A percentile compares a stretch with the other conserved stretches of the same genome.
Conservation (phyloP, 2,113 vertebrate genomes). For the Sylvilagus bachmani region DNA sequence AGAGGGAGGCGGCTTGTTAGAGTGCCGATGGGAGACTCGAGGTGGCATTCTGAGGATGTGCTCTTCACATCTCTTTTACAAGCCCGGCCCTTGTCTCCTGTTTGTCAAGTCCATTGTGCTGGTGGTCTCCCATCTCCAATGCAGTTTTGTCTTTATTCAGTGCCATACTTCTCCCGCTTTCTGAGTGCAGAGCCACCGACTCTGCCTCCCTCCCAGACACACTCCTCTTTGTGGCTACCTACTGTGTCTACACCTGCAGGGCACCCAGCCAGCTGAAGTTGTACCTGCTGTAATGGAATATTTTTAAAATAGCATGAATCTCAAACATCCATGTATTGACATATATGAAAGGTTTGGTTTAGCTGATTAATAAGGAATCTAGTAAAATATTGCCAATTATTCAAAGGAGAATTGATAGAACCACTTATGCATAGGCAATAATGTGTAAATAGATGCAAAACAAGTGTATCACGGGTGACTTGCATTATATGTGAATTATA, state of each 20-base stretch:
- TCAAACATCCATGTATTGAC: neutral
- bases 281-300: neutral
- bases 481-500: neutral
- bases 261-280: neutral
- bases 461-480: neutral
- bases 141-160: neutral
- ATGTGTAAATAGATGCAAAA: neutral
- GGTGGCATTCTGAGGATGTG: neutral
- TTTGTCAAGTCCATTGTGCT: neutral
- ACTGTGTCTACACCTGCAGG: neutral
- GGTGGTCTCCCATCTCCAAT: neutral
- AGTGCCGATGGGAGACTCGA: neutral
- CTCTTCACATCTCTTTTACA: neutral
- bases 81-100: neutral
- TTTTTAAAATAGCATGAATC: neutral
- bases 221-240: neutral
- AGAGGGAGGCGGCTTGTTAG: neutral
- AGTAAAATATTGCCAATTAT: neutral
- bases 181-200: neutral
- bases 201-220: neutral
- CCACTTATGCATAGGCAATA: neutral
- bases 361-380: neutral
- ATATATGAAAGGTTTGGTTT: neutral
- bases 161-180: neutral
- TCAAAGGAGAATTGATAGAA: neutral